Evolutionary conservation across 2,888 invertebrate species (phyloP).

Genomic region (Diarsia brunnea): DNA sequence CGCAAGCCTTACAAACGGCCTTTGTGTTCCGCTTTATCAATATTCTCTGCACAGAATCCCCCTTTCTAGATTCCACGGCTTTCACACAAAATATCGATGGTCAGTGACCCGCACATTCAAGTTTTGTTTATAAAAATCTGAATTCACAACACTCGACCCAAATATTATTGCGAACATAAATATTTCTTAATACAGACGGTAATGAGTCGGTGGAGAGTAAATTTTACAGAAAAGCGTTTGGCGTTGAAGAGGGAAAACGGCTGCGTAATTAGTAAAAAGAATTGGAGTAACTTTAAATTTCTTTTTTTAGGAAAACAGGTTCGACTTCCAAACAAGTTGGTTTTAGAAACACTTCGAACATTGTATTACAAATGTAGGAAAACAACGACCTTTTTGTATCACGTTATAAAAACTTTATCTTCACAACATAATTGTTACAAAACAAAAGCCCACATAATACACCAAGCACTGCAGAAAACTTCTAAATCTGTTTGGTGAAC

Average conservation of each 20-base stretch:
- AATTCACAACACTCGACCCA: conserved; percentile 40
- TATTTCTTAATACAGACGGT: conserved; percentile 46
- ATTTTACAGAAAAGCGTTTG: conserved; percentile 57
- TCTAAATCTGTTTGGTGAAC: conserved; percentile 45
- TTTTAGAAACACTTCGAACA: conserved; percentile 19
- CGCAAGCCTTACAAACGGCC: conserved; percentile 43
- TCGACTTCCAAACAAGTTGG: conserved; percentile 42
- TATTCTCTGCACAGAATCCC: conserved; percentile 52
- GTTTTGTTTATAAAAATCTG: conserved; percentile 50
- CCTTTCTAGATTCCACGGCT: conserved; percentile 26
- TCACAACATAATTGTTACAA: no score
- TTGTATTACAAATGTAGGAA: conserved; percentile 5
- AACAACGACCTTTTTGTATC: not conserved
- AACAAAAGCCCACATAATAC: conserved; percentile 16
- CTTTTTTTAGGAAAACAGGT: conserved; percentile 44
- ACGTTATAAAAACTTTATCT: no score
- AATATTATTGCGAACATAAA: conserved; percentile 49
- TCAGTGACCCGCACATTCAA: conserved; percentile 41
- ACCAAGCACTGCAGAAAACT: conserved; percentile 33
- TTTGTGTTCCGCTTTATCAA: conserved; percentile 50
- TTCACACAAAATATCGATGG: conserved; percentile 52
- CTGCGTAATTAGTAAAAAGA: conserved; percentile 62
- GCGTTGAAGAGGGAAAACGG: conserved; percentile 55
- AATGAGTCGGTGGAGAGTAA: conserved; percentile 49
- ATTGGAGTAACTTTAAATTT: conserved; percentile 53